phyloP scores from a whole-genome alignment of 1,140 invertebrate species.

The Calosoma granatense region DNA sequence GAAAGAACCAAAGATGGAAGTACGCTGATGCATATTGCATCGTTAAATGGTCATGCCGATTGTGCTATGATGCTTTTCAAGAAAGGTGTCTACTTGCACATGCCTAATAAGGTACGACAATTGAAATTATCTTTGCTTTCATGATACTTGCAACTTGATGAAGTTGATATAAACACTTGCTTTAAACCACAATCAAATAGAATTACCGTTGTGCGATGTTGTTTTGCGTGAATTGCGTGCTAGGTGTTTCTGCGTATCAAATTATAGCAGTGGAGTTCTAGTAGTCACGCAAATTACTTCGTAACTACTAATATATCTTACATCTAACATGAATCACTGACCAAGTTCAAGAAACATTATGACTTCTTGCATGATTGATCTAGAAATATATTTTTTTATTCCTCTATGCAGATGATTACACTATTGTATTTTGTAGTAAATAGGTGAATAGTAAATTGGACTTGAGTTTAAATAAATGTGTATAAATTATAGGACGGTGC shows the following conservation, averaged over 20 bases:
- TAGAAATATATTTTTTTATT: too few relatives aligned
- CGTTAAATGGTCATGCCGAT: slow-evolving; percentile 90
- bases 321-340: not conserved
- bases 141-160: too few relatives aligned
- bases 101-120: slow-evolving; percentile 97
- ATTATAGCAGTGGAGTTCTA: not conserved
- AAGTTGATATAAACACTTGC: too few relatives aligned
- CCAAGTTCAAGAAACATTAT: not conserved
- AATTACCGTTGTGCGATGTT: not conserved
- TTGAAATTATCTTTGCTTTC: slow-evolving; percentile 22
- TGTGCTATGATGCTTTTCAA: slow-evolving; percentile 98
- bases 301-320: too few relatives aligned
- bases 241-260: too few relatives aligned
- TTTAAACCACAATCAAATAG: too few relatives aligned
- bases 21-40: slow-evolving; percentile 97
- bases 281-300: not conserved
- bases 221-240: not conserved
- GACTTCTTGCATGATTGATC: not conserved
- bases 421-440: too few relatives aligned
- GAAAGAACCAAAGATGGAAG: slow-evolving; percentile 94
- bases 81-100: slow-evolving; percentile 97
- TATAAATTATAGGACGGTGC: slow-evolving; percentile 57
- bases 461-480: not conserved
- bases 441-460: not conserved
- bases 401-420: too few relatives aligned